Evolutionary conservation across 2,888 invertebrate species (phyloP), one percentile per base, ranked within the genome.

Genomic region (Tortricodes alternella): DNA sequence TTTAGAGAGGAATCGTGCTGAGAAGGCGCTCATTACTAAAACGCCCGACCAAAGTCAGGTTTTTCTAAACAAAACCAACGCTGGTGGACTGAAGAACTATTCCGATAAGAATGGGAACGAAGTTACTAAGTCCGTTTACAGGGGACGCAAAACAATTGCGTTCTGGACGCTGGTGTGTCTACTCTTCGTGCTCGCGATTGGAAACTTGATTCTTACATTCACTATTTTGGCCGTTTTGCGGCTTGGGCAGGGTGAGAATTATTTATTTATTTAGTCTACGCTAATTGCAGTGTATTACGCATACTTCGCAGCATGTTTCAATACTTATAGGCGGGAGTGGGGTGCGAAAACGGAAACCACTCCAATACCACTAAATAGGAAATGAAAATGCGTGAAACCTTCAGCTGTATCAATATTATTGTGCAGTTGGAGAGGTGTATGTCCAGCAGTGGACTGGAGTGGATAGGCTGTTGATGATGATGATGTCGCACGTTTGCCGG

Each of bases 181-280:
- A 29, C 79, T 96, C 5, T 92, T 95, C 51, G 81, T 96, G 5
- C 80, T 97, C 15, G 95, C 96, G 0, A 91, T 96, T 35, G 96
- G 96, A 8, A 97, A 97, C 85, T 90, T 97, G 46, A 85, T 96
- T 32, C 83, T 97, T 2, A 97, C 96, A 0, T 92, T 96, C 34
- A 95, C 95, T 0, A 95, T 97, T 49, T 92, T 97, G 53, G 94
- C 95, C 5, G 96, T 97, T 0, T 78, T 97, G 37, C 91, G 95
- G 56, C 91, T 97, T 57, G 96, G 96, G 0, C 94, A 94, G 75
- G 90, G 91, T 91, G 76, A 68, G 46, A n/a, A n/a, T n/a, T n/a
- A n/a, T n/a, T n/a, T n/a, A n/a, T n/a, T n/a, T n/a, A n/a, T n/a
- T n/a, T n/a, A n/a, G n/a, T n/a, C n/a, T n/a, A n/a, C n/a, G n/a